Evolutionary conservation across 1,140 invertebrate genomes (phyloP).

Genomic region (Chironomus tepperi): DNA sequence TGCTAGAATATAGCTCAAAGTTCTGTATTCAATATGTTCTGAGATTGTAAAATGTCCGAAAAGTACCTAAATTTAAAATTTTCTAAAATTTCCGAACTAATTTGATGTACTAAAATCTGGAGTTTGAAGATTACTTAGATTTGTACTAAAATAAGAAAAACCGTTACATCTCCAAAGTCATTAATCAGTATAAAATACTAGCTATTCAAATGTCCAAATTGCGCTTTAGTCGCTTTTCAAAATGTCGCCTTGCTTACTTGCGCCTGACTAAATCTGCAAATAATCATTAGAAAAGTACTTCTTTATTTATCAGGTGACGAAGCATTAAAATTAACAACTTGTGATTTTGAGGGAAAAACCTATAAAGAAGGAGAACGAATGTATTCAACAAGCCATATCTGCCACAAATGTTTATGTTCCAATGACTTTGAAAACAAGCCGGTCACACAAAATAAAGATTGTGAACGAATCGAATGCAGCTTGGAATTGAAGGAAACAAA

Average conservation of each 20-base stretch:
- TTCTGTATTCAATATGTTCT: too few relatives aligned
- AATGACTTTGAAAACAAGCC: constrained; percentile 38
- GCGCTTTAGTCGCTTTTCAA: background rate
- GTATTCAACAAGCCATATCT: constrained; percentile 41
- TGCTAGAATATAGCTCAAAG: too few relatives aligned
- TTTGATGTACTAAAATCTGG: too few relatives aligned
- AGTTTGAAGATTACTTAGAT: too few relatives aligned
- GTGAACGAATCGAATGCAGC: constrained; percentile 44
- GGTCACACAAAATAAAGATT: constrained; percentile 35
- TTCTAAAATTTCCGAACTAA: too few relatives aligned
- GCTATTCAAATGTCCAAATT: background rate
- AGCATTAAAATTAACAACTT: constrained; percentile 39
- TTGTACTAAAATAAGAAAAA: too few relatives aligned
- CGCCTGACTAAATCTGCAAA: too few relatives aligned
- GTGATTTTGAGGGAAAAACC: constrained; percentile 41
- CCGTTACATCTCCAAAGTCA: too few relatives aligned
- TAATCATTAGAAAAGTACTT: background rate
- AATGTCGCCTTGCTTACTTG: background rate
- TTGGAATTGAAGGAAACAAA: constrained; percentile 42
- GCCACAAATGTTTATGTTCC: constrained; percentile 43
- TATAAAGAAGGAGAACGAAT: constrained; percentile 44
- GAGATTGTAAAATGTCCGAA: too few relatives aligned
- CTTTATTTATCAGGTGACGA: constrained; percentile 26
- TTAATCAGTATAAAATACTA: too few relatives aligned
- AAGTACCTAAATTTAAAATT: too few relatives aligned